These are phyloP conservation scores for Heterodera filipjevi DNA, from an alignment of 2,888 invertebrate species.

Conservation along the genomic window DNA sequence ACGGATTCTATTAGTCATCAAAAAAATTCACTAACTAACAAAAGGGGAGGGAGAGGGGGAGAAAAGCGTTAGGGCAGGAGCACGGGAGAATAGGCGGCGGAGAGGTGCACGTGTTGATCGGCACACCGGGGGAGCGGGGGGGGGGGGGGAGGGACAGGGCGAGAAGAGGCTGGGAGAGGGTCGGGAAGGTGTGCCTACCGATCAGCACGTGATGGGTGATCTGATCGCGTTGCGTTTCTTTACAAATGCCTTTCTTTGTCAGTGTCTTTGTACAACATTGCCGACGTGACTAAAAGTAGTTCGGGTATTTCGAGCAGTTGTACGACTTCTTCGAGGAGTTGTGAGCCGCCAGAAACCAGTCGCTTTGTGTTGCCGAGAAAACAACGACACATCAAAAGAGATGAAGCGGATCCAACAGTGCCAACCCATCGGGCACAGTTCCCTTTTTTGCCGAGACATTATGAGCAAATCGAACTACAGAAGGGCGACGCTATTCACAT, in stretches of 20 bases:
- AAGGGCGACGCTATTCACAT: conserved; percentile 96
- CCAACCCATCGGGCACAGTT: conserved; percentile 76
- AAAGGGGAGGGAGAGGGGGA: too few species aligned
- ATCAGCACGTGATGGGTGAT: too few species aligned
- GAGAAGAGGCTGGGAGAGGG: too few species aligned
- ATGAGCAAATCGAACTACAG: conserved; percentile 92
- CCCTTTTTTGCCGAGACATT: conserved; percentile 90
- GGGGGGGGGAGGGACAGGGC: too few species aligned
- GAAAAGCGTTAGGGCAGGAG: too few species aligned
- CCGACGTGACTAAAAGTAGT: conserved; percentile 31
- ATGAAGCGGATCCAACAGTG: conserved; percentile 13
- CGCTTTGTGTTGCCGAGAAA: neutral
- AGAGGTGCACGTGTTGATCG: too few species aligned
- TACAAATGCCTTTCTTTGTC: neutral
- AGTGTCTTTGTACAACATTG: conserved; percentile 29
- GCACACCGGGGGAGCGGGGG: too few species aligned
- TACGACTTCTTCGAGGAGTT: conserved; percentile 48
- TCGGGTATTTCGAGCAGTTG: conserved; percentile 62
- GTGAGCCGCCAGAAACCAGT: conserved; percentile 20
- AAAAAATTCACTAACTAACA: too few species aligned
- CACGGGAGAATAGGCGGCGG: too few species aligned
- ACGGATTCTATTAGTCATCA: too few species aligned
- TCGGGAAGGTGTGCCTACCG: too few species aligned
- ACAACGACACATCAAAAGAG: neutral
- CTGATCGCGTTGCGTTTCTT: neutral